Evolutionary conservation across 2,113 vertebrate genomes (phyloP).

Genomic region (Alligator sinensis): DNA sequence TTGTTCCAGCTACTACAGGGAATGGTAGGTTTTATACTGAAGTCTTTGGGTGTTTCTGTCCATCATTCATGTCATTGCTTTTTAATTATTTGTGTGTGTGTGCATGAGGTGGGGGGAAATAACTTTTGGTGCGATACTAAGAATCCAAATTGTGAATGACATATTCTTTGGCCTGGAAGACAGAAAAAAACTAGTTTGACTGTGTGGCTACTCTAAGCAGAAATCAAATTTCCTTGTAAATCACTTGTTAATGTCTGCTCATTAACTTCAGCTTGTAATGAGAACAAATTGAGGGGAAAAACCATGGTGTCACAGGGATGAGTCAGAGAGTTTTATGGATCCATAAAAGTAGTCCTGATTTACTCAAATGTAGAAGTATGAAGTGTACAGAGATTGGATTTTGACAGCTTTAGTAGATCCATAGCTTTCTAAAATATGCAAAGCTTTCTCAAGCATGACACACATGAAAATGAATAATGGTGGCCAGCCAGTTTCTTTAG

Average conservation of each 20-base stretch:
- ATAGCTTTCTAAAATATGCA: slow-evolving; percentile 82
- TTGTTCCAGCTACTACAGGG: not conserved
- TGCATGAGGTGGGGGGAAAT: not conserved
- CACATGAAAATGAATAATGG: slow-evolving; percentile 78
- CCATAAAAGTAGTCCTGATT: slow-evolving; percentile 81
- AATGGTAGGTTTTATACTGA: not conserved
- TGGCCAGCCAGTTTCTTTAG: slow-evolving; percentile 67
- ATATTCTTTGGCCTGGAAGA: slow-evolving; percentile 18
- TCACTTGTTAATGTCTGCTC: slow-evolving; percentile 78
- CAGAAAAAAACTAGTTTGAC: slow-evolving; percentile 26
- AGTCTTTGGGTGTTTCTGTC: not conserved
- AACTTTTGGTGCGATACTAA: not conserved
- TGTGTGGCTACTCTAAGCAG: slow-evolving; percentile 50
- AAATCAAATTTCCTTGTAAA: slow-evolving; percentile 67
- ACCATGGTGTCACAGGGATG: slow-evolving; percentile 75
- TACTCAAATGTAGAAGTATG: slow-evolving; percentile 74
- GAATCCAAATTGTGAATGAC: slow-evolving; percentile 22
- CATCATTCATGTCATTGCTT: not conserved
- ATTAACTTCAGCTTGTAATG: slow-evolving; percentile 79
- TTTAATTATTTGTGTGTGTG: not conserved
- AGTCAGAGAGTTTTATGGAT: slow-evolving; percentile 81
- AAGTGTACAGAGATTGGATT: slow-evolving; percentile 77
- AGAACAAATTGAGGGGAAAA: slow-evolving; percentile 82
- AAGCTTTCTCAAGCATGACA: slow-evolving; percentile 79
- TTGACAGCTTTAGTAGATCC: slow-evolving; percentile 83